Evolutionary conservation across 1,140 invertebrate genomes (phyloP).

Genomic region (Thaumatotibia leucotreta): DNA sequence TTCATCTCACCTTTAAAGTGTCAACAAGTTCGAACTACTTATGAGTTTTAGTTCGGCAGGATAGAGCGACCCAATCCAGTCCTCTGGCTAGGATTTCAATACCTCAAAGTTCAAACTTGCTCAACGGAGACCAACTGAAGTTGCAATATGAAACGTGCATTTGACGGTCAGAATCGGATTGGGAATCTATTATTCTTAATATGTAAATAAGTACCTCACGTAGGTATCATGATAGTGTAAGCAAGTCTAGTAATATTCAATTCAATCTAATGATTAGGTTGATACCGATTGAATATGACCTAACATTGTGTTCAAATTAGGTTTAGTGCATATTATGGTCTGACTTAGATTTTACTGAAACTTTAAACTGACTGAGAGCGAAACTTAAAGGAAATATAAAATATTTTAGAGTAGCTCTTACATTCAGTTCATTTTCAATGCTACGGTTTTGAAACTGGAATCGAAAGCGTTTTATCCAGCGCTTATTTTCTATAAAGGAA

Average conservation of each 20-base stretch:
- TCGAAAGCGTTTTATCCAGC: not conserved
- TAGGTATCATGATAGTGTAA: too few species aligned
- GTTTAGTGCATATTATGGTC: too few species aligned
- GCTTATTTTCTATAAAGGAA: too few species aligned
- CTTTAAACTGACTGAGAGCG: too few species aligned
- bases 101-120: conserved; percentile 7
- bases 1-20: not conserved
- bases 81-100: not conserved
- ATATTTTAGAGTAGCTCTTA: not conserved
- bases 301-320: too few species aligned
- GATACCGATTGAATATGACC: too few species aligned
- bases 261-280: too few species aligned
- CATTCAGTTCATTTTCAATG: not conserved
- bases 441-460: not conserved
- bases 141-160: not conserved
- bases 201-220: too few species aligned
- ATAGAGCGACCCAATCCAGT: not conserved
- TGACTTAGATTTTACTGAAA: too few species aligned
- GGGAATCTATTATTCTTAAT: too few species aligned
- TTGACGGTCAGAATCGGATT: too few species aligned
- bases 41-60: not conserved
- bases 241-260: too few species aligned
- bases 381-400: not conserved
- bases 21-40: not conserved
- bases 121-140: not conserved